Evolutionary conservation across 2,888 invertebrate genomes (phyloP).

Genomic region (Thysanoteuthis rhombus): DNA sequence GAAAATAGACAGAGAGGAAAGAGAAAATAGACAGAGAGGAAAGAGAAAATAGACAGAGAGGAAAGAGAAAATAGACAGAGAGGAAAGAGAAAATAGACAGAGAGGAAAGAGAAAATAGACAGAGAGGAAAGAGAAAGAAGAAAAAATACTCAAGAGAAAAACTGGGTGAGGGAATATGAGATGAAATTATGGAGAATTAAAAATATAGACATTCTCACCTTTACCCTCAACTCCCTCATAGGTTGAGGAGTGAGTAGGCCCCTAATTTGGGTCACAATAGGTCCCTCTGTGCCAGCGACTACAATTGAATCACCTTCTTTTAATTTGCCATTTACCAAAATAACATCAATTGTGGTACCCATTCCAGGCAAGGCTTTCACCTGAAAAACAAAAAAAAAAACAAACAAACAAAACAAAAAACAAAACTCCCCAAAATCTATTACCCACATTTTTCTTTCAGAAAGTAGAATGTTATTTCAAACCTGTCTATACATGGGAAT

Average conservation of each 20-base stretch:
- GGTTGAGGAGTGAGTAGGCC: conserved; percentile 98
- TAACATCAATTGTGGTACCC: conserved; percentile 95
- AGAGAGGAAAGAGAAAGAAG: background rate
- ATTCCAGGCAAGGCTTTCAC: conserved; percentile 96
- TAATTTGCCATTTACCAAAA: conserved; percentile 95
- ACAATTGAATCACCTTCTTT: conserved; percentile 93
- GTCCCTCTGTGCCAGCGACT: conserved; percentile 96
- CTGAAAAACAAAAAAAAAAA: conserved; percentile 48
- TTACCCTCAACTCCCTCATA: conserved; percentile 94
- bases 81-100: too few species aligned
- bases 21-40: background rate
- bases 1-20: too few species aligned
- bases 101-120: too few species aligned
- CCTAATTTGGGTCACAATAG: conserved; percentile 95
- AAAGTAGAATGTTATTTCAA: too few species aligned
- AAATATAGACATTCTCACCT: conserved; percentile 69
- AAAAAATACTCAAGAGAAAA: background rate
- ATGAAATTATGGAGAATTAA: too few species aligned
- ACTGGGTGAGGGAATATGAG: too few species aligned
- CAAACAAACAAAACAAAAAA: background rate
- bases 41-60: too few species aligned
- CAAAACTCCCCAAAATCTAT: too few species aligned
- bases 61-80: background rate
- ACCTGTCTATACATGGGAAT: too few species aligned
- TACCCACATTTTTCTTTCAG: too few species aligned